Evolutionary conservation across 2,888 invertebrate genomes (phyloP).

Genomic region (Cybosia mesomella): DNA sequence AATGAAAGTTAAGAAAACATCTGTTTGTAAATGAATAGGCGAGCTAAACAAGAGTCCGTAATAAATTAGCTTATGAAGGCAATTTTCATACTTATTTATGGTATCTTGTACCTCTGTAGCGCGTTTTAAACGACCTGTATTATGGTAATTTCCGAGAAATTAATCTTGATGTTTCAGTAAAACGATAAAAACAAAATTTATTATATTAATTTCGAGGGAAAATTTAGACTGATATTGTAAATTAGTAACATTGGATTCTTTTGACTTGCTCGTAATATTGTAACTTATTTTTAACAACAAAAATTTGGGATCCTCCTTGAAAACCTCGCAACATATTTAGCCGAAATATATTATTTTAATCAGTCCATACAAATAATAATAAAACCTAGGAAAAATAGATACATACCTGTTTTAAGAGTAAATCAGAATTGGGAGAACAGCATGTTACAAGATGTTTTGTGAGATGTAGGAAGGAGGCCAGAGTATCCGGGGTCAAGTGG

Average conservation of each 20-base stretch:
- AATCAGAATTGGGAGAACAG: slow-evolving; percentile 96
- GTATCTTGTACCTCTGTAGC: slow-evolving; percentile 49
- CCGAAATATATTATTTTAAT: background rate
- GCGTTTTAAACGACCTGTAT: slow-evolving; percentile 47
- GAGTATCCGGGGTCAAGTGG: slow-evolving; percentile 97
- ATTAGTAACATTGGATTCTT: slow-evolving; percentile 32
- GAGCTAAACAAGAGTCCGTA: slow-evolving; percentile 37
- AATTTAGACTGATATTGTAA: slow-evolving; percentile 40
- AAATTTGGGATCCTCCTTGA: slow-evolving; percentile 19
- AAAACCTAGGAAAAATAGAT: background rate
- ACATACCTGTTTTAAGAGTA: slow-evolving; percentile 95
- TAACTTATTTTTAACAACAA: slow-evolving; percentile 39
- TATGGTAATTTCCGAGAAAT: slow-evolving; percentile 54
- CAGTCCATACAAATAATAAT: background rate
- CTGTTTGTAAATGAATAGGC: slow-evolving; percentile 36
- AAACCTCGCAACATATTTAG: slow-evolving; percentile 11
- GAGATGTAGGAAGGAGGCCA: slow-evolving; percentile 96
- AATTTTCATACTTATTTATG: slow-evolving; percentile 65
- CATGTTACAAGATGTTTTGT: slow-evolving; percentile 98
- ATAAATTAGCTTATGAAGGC: slow-evolving; percentile 66
- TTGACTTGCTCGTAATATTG: slow-evolving; percentile 28
- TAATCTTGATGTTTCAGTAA: slow-evolving; percentile 50
- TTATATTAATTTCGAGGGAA: slow-evolving; percentile 46
- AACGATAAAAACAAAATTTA: slow-evolving; percentile 56
- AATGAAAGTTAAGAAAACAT: slow-evolving; percentile 44